These are phyloP conservation scores for Monarcha castaneiventris DNA, from an alignment of 2,113 vertebrate species.

Conservation along the genomic window DNA sequence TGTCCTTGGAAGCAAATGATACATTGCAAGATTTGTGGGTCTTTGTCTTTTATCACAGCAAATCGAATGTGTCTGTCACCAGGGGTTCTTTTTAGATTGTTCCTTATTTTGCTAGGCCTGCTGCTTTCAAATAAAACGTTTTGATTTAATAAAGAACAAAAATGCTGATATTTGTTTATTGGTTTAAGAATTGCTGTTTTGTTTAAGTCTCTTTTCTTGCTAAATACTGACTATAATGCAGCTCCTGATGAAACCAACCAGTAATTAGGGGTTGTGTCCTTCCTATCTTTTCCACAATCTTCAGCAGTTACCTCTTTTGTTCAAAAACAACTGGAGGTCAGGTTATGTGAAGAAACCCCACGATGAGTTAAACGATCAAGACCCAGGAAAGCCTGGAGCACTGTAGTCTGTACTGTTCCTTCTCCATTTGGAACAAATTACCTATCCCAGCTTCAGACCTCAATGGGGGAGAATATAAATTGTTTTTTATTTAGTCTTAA, in stretches of 20 bases:
- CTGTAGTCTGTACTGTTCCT: background rate
- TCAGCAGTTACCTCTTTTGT: background rate
- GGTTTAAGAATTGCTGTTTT: background rate
- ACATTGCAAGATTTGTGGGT: background rate
- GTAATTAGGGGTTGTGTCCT: background rate
- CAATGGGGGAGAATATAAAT: conserved; percentile 33
- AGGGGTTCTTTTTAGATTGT: background rate
- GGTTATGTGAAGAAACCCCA: background rate
- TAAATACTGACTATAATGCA: background rate
- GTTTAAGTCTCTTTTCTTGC: background rate
- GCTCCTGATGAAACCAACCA: background rate
- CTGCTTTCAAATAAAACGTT: background rate
- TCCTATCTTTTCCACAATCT: background rate
- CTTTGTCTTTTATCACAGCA: conserved; percentile 57
- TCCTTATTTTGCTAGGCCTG: background rate
- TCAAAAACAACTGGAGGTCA: conserved; percentile 47
- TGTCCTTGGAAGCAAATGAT: conserved; percentile 59
- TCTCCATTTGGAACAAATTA: conserved; percentile 46
- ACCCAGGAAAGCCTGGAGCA: conserved; percentile 9
- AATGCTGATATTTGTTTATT: background rate
- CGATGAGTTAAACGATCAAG: conserved; percentile 30
- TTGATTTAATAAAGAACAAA: background rate
- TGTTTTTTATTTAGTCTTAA: conserved; percentile 53
- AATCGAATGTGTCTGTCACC: background rate
- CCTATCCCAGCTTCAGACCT: conserved; percentile 27